Percentiles rank a stretch among this genome's conserved stretches.
Evolutionary conservation across 2,888 invertebrate genomes (phyloP).

Genomic region (Oxyscelio sp.): DNA sequence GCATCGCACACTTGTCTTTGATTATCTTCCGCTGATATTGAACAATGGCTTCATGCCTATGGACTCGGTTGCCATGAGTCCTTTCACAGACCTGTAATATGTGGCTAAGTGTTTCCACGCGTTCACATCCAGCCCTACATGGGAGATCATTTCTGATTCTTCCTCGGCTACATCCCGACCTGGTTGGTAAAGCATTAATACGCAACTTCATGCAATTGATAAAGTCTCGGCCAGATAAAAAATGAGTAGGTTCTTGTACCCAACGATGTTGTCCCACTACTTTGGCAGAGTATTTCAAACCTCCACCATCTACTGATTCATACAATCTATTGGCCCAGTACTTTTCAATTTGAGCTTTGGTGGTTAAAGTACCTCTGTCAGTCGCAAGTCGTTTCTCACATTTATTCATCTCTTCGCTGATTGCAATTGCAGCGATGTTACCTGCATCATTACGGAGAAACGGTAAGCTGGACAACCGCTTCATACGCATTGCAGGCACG

Average conservation of each 20-base stretch:
- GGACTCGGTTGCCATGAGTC: constrained; percentile 83
- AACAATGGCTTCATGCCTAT: constrained; percentile 81
- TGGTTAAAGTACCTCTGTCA: neutral
- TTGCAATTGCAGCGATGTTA: neutral
- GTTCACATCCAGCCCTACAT: constrained; percentile 81
- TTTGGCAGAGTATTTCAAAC: constrained; percentile 8
- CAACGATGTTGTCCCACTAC: constrained; percentile 61
- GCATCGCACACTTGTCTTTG: too few relatives aligned
- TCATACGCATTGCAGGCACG: constrained; percentile 7
- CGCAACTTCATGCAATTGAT: constrained; percentile 81
- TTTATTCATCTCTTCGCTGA: neutral
- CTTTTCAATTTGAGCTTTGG: neutral
- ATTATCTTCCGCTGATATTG: too few relatives aligned
- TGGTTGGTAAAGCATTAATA: constrained; percentile 82
- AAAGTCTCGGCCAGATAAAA: constrained; percentile 82
- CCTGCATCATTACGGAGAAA: neutral
- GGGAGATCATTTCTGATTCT: constrained; percentile 22
- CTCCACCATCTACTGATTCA: constrained; percentile 11
- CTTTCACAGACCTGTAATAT: constrained; percentile 81
- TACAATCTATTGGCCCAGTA: constrained; percentile 22
- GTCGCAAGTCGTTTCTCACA: neutral
- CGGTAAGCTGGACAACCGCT: neutral
- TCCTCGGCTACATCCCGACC: constrained; percentile 79
- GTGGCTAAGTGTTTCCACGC: constrained; percentile 82
- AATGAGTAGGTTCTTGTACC: constrained; percentile 72